Evolutionary conservation across 2,888 invertebrate genomes (phyloP), one percentile per base, ranked within the genome.

Genomic region (Cataglyphis cursor): DNA sequence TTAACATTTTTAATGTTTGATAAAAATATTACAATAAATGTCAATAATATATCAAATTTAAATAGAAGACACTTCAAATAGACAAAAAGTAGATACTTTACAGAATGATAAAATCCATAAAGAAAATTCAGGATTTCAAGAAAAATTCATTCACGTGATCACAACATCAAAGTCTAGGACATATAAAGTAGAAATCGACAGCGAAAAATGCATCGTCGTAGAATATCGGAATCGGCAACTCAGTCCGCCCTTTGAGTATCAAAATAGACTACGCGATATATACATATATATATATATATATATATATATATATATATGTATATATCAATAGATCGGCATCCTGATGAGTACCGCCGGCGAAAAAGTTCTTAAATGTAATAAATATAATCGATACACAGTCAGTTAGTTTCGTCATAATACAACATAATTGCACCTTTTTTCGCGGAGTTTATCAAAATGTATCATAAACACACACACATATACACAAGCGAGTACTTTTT

Each of bases 151-250:
- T 70, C 35, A 44, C 35, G 18, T 59, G 44, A 18, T n/a, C n/a
- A n/a, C n/a, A 72, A 44, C 57, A 57, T 76, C 76, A 76, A 68
- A 80, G 59, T 76, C 57, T 59, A 31, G 38, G 12, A 1, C 38
- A 48, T 51, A 28, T 35, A 64, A 64, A 57, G 28, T 78, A 57
- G 57, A 72, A 24, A 59, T 72, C 78, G 44, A 44, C 44, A 44
- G 35, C 35, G 35, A 35, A 80, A 72, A 72, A 80, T 76, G 44
- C 59, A 66, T 28, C n/a, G 28, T 38, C n/a, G 54, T 54, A 59
- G 18, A 72, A 72, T 80, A 59, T 80, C n/a, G 44, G 10, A 24
- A 15, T 35, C 24, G 24, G 9, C 73, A 59, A 70, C 10, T 18
- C 70, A 41, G 70, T 57, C 28, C 21, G 31, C 18, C 54, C 57